Percentiles rank a stretch among this genome's conserved stretches.
Evolutionary conservation across 1,140 invertebrate genomes (phyloP).

Genomic region (Bradynema listronoti): DNA sequence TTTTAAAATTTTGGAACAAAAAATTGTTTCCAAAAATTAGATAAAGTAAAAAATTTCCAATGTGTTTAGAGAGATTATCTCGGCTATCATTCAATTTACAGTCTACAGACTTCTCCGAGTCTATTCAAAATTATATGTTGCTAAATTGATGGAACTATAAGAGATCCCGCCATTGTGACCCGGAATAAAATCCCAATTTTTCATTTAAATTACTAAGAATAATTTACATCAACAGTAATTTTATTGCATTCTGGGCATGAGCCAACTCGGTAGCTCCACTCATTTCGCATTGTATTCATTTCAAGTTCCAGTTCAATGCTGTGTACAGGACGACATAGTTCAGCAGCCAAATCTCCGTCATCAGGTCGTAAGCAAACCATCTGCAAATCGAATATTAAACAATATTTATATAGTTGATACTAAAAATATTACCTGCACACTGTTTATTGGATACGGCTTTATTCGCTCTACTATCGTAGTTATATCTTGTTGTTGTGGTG

Average conservation of each 20-base stretch:
- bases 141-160: too few relatives aligned
- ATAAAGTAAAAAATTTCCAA: too few relatives aligned
- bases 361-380: conserved; percentile 27
- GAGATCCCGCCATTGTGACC: too few relatives aligned
- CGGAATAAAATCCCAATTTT: too few relatives aligned
- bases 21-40: too few relatives aligned
- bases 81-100: too few relatives aligned
- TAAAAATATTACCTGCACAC: background rate
- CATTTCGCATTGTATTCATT: conserved; percentile 31
- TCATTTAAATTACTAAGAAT: too few relatives aligned
- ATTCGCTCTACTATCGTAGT: conserved; percentile 3
- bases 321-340: conserved; percentile 37
- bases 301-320: conserved; percentile 35
- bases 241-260: conserved; percentile 35
- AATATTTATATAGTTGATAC: background rate
- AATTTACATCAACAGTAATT: conserved; percentile 31
- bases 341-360: conserved; percentile 18
- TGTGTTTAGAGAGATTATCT: too few relatives aligned
- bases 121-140: too few relatives aligned
- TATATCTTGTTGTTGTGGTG: background rate
- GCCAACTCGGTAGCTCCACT: conserved; percentile 32
- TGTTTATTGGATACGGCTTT: conserved; percentile 17
- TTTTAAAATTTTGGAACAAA: too few relatives aligned
- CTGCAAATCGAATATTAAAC: background rate
- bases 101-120: too few relatives aligned